Evolutionary conservation across 2,797 vertebrate species (phyloP).

Genomic region (Potorous gilbertii): DNA sequence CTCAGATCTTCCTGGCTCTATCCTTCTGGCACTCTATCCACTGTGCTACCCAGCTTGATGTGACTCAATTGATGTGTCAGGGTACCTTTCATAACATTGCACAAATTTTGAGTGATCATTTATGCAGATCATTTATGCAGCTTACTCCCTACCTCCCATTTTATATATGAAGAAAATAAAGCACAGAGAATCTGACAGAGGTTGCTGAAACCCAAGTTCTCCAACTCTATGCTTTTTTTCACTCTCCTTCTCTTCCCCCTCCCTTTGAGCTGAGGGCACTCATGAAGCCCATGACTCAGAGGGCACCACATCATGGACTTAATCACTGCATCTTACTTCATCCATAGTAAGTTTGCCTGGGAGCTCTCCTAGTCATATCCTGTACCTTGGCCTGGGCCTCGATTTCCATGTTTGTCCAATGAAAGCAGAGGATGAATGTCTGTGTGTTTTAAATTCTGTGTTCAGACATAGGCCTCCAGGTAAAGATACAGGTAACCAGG

Average conservation of each 20-base stretch:
- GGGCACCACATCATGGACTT: neutral
- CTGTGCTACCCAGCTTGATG: neutral
- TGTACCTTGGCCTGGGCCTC: neutral
- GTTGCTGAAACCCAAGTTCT: neutral
- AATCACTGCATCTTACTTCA: neutral
- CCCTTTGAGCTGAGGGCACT: neutral
- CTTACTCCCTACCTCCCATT: neutral
- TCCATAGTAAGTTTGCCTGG: neutral
- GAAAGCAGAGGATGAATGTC: neutral
- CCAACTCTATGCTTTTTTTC: neutral
- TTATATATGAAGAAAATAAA: neutral
- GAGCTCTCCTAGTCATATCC: conserved; percentile 48
- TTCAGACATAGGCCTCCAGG: neutral
- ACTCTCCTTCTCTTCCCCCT: neutral
- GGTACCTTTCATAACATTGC: neutral
- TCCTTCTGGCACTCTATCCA: neutral
- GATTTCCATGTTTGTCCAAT: conserved; percentile 27
- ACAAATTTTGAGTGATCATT: neutral
- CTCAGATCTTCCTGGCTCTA: neutral
- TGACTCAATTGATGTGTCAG: neutral
- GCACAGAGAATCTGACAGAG: neutral
- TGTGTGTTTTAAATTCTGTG: neutral
- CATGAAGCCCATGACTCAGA: neutral
- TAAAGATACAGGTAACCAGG: neutral
- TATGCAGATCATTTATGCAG: neutral